These are phyloP conservation scores for Synaphobranchus kaupii DNA, from an alignment of 2,797 vertebrate genomes.

Conservation along the genomic window DNA sequence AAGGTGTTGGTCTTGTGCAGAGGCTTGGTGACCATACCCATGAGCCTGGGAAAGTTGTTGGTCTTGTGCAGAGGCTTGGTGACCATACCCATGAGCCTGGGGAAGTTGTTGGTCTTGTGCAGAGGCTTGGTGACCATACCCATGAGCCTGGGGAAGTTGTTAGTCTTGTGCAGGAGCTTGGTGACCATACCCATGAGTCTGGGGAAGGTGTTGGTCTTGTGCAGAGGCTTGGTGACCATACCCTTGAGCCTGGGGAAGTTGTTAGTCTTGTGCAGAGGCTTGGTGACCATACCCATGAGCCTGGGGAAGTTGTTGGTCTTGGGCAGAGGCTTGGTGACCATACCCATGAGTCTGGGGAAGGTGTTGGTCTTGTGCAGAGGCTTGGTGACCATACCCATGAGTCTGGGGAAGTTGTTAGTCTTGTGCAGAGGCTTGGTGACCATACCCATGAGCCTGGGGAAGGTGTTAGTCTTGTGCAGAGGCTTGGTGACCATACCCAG, in stretches of 20 bases:
- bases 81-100: background rate
- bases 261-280: background rate
- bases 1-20: background rate
- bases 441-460: background rate
- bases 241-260: background rate
- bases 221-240: background rate
- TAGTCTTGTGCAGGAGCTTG: background rate
- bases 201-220: background rate
- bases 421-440: background rate
- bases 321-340: background rate
- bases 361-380: background rate
- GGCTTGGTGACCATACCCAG: constrained; percentile 1
- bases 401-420: background rate
- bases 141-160: background rate
- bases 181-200: background rate
- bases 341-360: background rate
- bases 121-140: background rate
- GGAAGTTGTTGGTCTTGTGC: background rate
- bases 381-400: background rate
- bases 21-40: constrained; percentile 3
- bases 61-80: background rate
- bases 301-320: background rate
- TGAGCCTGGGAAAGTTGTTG: background rate
- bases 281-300: constrained; percentile 1
- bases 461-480: background rate